phyloP scores from a whole-genome alignment of 2,888 invertebrate species.

The Melanostoma scalare region DNA sequence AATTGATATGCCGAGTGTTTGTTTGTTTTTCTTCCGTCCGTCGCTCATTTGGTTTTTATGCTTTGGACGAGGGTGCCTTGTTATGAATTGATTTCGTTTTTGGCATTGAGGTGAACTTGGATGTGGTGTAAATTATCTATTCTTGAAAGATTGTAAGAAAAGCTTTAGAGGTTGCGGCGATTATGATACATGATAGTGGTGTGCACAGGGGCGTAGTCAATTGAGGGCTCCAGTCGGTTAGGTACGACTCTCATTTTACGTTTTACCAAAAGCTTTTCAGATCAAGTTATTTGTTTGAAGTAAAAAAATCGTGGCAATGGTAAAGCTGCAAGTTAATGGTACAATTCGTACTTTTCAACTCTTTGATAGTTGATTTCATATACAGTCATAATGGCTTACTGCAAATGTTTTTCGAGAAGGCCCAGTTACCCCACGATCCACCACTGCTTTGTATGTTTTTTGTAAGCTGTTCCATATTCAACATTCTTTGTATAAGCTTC shows the following conservation, averaged over 20 bases:
- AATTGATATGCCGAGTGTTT: conserved; percentile 52
- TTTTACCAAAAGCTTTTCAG: background rate
- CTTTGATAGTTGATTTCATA: too few species aligned
- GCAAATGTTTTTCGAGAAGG: too few species aligned
- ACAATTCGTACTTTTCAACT: too few species aligned
- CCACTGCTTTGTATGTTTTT: too few species aligned
- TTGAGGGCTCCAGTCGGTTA: too few species aligned
- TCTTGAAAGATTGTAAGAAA: conserved; percentile 47
- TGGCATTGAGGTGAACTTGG: conserved; percentile 71
- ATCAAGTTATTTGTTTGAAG: too few species aligned
- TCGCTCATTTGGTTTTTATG: conserved; percentile 31
- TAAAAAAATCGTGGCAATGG: too few species aligned
- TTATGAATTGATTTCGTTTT: conserved; percentile 37
- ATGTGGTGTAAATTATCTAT: conserved; percentile 55
- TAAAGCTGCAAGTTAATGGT: too few species aligned
- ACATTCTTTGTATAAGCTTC: too few species aligned
- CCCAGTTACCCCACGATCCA: too few species aligned
- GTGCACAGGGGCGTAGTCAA: background rate
- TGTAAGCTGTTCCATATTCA: too few species aligned
- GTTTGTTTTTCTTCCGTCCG: background rate
- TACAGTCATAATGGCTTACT: too few species aligned
- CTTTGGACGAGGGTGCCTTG: conserved; percentile 52
- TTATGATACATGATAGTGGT: conserved; percentile 12
- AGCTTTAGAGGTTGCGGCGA: conserved; percentile 47
- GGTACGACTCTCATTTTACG: background rate